These are phyloP conservation scores for Merops nubicus DNA, from an alignment of 2,113 vertebrate genomes.

Conservation along the genomic window DNA sequence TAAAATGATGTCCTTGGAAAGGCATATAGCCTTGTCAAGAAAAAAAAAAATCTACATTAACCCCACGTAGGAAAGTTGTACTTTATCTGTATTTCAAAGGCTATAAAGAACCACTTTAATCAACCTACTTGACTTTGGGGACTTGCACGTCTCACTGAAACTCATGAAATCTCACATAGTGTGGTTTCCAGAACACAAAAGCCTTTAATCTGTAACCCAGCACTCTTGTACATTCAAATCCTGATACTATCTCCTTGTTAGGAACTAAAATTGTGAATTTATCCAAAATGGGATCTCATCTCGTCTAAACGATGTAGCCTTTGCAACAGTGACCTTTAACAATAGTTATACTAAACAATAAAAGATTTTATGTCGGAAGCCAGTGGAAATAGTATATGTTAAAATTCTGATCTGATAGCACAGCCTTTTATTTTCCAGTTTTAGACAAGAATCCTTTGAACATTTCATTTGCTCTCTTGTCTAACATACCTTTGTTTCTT, in stretches of 20 bases:
- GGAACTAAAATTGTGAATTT: constrained; percentile 73
- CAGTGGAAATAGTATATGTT: constrained; percentile 37
- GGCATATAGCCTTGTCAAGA: constrained; percentile 23
- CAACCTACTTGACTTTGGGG: constrained; percentile 66
- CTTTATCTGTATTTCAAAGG: constrained; percentile 63
- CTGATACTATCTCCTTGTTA: constrained; percentile 73
- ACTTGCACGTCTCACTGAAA: constrained; percentile 51
- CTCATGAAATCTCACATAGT: constrained; percentile 32
- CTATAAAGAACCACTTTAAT: constrained; percentile 65
- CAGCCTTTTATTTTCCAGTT: constrained; percentile 54
- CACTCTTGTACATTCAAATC: constrained; percentile 56
- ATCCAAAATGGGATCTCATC: constrained; percentile 74
- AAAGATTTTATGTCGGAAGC: constrained; percentile 54
- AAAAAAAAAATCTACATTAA: constrained; percentile 33
- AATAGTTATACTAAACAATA: constrained; percentile 50
- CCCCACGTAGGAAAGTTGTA: constrained; percentile 2
- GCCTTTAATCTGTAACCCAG: constrained; percentile 65
- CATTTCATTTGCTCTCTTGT: constrained; percentile 62
- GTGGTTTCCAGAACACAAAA: constrained; percentile 57
- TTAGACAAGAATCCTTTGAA: constrained; percentile 53
- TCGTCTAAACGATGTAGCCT: constrained; percentile 56
- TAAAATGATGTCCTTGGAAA: constrained; percentile 67
- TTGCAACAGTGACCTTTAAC: constrained; percentile 70
- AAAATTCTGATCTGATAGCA: constrained; percentile 64
- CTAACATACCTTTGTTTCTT: constrained; percentile 53